Conservation (phyloP, 2,888 invertebrate genomes). For the Alloscopus bannaensis region DNA sequence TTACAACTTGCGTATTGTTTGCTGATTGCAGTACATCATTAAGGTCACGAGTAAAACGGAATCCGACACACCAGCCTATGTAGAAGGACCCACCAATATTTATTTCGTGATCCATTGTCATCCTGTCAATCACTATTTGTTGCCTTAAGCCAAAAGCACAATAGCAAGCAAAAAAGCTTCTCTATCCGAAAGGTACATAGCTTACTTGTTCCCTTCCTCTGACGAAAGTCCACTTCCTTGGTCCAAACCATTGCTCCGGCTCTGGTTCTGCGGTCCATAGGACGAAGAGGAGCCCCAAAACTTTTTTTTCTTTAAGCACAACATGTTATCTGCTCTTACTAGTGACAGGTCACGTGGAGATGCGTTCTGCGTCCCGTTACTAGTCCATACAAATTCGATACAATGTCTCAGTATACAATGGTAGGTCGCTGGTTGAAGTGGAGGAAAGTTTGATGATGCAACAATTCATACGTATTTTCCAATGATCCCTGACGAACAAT, state of each 20-base stretch:
- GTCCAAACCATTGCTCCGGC: constrained; percentile 55
- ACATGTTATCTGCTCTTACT: constrained; percentile 58
- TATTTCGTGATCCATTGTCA: too few species aligned
- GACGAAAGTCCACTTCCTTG: constrained; percentile 37
- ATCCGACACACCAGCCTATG: too few species aligned
- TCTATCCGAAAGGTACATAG: too few species aligned
- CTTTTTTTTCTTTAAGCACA: constrained; percentile 67
- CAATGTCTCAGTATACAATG: too few species aligned
- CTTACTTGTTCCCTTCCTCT: constrained; percentile 32
- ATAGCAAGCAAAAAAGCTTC: too few species aligned
- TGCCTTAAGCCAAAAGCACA: too few species aligned
- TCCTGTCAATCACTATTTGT: constrained; percentile 1
- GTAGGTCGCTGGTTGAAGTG: too few species aligned
- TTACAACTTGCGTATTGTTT: constrained; percentile 15
- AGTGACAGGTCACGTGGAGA: constrained; percentile 31
- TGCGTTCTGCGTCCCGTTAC: too few species aligned
- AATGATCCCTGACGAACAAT: constrained; percentile 31
- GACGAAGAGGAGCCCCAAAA: constrained; percentile 68
- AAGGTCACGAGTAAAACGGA: constrained; percentile 21
- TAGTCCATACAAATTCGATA: background rate
- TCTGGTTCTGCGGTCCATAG: constrained; percentile 64
- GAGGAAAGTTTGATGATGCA: constrained; percentile 9
- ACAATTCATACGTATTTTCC: constrained; percentile 46
- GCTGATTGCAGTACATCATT: constrained; percentile 7
- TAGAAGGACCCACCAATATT: too few species aligned